A percentile compares a stretch with the other conserved stretches of the same genome.
These are phyloP conservation scores for Drosophila mayri DNA, from an alignment of 1,140 invertebrate species.

Conservation along the genomic window DNA sequence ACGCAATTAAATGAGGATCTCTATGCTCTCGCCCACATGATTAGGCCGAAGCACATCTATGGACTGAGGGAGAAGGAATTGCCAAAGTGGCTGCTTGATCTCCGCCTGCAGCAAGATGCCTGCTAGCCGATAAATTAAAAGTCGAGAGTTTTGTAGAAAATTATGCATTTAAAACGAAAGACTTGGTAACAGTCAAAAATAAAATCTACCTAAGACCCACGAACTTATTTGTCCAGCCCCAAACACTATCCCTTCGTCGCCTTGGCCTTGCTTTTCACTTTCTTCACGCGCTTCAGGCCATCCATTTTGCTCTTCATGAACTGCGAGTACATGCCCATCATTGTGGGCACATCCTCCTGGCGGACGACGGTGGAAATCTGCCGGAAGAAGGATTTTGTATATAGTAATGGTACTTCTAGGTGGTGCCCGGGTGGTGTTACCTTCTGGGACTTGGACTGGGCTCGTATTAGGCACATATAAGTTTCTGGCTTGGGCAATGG, in stretches of 20 bases:
- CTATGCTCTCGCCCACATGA: constrained; percentile 41
- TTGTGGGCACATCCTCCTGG: constrained; percentile 93
- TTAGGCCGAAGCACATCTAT: constrained; percentile 49
- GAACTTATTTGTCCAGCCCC: background rate
- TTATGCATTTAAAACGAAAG: constrained; percentile 66
- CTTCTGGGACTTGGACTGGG: constrained; percentile 90
- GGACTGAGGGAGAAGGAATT: constrained; percentile 35
- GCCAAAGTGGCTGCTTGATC: constrained; percentile 48
- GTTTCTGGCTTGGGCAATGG: constrained; percentile 87
- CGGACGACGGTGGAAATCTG: constrained; percentile 91
- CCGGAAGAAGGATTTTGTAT: background rate
- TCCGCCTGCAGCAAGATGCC: constrained; percentile 17
- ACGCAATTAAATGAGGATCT: constrained; percentile 20
- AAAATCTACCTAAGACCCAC: constrained; percentile 58
- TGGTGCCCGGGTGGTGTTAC: constrained; percentile 10
- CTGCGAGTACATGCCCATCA: constrained; percentile 93
- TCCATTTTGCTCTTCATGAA: constrained; percentile 93
- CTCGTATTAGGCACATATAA: constrained; percentile 91
- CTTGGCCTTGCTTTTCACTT: constrained; percentile 90
- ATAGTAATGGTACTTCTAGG: background rate
- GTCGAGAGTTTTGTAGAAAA: constrained; percentile 35
- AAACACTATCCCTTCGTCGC: constrained; percentile 85
- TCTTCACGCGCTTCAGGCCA: constrained; percentile 93
- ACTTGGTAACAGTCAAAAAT: constrained; percentile 52
- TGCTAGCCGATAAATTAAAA: background rate